Conservation (phyloP, 1,140 invertebrate genomes). For the Rhopalosiphum maidis region DNA sequence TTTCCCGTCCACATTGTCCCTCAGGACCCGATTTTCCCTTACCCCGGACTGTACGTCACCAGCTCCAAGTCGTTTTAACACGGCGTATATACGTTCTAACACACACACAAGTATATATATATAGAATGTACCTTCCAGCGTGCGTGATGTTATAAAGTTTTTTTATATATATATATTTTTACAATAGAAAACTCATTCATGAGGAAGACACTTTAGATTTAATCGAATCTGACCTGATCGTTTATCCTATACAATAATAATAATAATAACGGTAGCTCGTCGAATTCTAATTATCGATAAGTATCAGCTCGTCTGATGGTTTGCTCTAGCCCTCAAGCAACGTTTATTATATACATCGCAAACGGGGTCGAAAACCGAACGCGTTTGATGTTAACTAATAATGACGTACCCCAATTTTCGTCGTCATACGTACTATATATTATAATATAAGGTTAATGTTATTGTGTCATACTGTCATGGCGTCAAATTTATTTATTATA, state of each 20-base stretch:
- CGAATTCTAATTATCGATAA: slow-evolving; percentile 44
- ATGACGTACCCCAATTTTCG: slow-evolving; percentile 25
- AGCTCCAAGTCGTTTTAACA: not conserved
- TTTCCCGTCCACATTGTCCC: slow-evolving; percentile 12
- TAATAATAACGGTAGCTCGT: slow-evolving; percentile 14
- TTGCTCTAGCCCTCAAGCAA: not conserved
- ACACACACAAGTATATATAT: not conserved
- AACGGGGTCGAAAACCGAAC: slow-evolving; percentile 1
- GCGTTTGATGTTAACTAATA: slow-evolving; percentile 46
- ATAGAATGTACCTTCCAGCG: slow-evolving; percentile 12
- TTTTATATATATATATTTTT: not conserved
- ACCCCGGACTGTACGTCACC: not conserved
- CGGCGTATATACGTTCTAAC: not conserved
- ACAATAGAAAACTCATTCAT: slow-evolving; percentile 23
- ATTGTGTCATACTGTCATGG: slow-evolving; percentile 9
- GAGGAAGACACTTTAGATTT: slow-evolving; percentile 32
- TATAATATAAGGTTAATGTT: slow-evolving; percentile 20
- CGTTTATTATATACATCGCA: slow-evolving; percentile 23
- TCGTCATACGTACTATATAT: slow-evolving; percentile 2
- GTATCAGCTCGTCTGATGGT: not conserved
- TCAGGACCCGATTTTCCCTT: not conserved
- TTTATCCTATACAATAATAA: slow-evolving; percentile 14
- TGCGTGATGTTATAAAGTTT: slow-evolving; percentile 27
- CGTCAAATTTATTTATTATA: slow-evolving; percentile 13
- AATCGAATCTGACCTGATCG: slow-evolving; percentile 39